These are phyloP conservation scores for Emmelina monodactyla DNA, from an alignment of 2,888 invertebrate genomes.

Conservation along the genomic window DNA sequence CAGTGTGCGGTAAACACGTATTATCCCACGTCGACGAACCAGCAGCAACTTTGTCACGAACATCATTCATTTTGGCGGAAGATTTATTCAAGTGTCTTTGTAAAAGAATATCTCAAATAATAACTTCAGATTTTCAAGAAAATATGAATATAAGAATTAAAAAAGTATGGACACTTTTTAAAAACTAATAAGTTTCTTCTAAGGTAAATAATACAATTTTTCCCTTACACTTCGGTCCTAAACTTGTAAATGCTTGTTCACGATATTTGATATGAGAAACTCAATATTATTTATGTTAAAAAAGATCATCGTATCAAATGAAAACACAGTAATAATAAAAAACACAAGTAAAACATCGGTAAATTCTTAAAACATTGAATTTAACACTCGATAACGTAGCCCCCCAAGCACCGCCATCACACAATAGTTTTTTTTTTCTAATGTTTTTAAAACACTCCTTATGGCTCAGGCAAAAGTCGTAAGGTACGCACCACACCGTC, in stretches of 20 bases:
- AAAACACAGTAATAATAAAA: slow-evolving; percentile 31
- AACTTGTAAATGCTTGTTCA: too few relatives aligned
- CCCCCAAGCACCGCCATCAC: slow-evolving; percentile 59
- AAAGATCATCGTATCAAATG: too few relatives aligned
- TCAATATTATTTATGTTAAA: too few relatives aligned
- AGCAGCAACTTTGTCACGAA: slow-evolving; percentile 60
- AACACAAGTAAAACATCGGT: slow-evolving; percentile 21
- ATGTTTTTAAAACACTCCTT: too few relatives aligned
- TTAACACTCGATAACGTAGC: slow-evolving; percentile 28
- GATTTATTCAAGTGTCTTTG: background rate
- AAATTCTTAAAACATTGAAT: slow-evolving; percentile 10
- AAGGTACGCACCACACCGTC: too few relatives aligned
- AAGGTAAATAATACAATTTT: too few relatives aligned
- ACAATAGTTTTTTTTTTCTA: too few relatives aligned
- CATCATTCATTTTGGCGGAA: slow-evolving; percentile 51
- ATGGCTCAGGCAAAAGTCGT: too few relatives aligned
- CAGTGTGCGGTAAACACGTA: slow-evolving; percentile 34
- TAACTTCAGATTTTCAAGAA: slow-evolving; percentile 9
- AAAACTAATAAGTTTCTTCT: background rate
- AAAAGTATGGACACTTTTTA: too few relatives aligned
- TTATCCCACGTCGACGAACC: slow-evolving; percentile 57
- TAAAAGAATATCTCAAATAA: slow-evolving; percentile 11
- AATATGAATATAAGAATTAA: slow-evolving; percentile 18
- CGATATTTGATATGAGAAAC: slow-evolving; percentile 1
- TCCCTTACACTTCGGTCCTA: too few relatives aligned